Percentiles rank a stretch among this genome's conserved stretches.
phyloP scores from a whole-genome alignment of 2,797 vertebrate species.

The Passerculus sandwichensis region DNA sequence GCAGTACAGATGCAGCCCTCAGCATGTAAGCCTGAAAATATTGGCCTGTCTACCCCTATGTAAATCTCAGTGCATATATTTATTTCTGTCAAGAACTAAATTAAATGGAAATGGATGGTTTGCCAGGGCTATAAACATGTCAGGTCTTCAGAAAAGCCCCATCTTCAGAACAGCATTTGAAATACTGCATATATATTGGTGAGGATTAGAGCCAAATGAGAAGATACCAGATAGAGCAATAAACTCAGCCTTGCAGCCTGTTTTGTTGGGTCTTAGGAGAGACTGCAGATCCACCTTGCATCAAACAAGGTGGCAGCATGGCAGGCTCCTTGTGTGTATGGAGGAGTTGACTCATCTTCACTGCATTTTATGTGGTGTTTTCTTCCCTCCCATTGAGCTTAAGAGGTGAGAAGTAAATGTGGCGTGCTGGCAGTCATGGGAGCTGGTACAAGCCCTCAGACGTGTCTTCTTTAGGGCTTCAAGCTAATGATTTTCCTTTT shows the following conservation, averaged over 20 bases:
- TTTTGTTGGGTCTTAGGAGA: not conserved
- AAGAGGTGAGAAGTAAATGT: not conserved
- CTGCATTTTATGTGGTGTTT: not conserved
- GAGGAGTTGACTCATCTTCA: not conserved
- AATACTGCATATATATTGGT: slow-evolving; percentile 51
- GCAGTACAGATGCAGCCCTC: not conserved
- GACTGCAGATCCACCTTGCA: not conserved
- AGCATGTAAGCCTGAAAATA: not conserved
- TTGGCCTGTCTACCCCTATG: slow-evolving; percentile 4
- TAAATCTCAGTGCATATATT: slow-evolving; percentile 47
- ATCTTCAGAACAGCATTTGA: slow-evolving; percentile 51
- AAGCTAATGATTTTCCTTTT: not conserved
- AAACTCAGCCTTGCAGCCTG: slow-evolving; percentile 29
- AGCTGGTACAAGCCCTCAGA: not conserved
- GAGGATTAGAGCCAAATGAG: slow-evolving; percentile 56
- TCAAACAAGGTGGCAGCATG: not conserved
- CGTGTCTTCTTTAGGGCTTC: not conserved
- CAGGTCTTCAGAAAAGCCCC: slow-evolving; percentile 20
- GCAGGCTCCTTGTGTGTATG: not conserved
- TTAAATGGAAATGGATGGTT: slow-evolving; percentile 62
- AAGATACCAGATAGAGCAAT: slow-evolving; percentile 43
- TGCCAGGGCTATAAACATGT: slow-evolving; percentile 62
- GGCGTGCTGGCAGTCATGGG: not conserved
- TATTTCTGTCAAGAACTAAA: slow-evolving; percentile 56
- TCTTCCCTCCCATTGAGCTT: not conserved